Evolutionary conservation across 2,113 vertebrate species (phyloP).

Genomic region (Channa maculata): DNA sequence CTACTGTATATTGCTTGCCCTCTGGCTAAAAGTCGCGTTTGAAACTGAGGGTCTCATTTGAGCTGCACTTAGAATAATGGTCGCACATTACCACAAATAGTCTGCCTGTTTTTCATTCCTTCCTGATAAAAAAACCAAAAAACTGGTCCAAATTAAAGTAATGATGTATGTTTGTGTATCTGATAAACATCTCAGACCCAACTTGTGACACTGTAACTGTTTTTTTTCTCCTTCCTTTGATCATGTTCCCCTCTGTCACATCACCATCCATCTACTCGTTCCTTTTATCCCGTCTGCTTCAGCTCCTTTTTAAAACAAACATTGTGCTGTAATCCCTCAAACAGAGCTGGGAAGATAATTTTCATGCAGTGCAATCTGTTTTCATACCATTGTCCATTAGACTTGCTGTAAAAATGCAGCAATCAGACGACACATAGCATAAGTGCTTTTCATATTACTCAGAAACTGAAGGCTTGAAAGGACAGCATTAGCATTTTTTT

Average conservation of each 20-base stretch:
- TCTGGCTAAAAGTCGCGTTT: slow-evolving; percentile 37
- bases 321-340: slow-evolving; percentile 9
- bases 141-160: slow-evolving; percentile 31
- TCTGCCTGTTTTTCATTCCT: slow-evolving; percentile 30
- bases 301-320: slow-evolving; percentile 7
- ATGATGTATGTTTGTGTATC: slow-evolving; percentile 29
- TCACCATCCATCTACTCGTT: slow-evolving; percentile 4
- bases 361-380: slow-evolving; percentile 6
- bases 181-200: slow-evolving; percentile 43
- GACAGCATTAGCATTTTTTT: neutral
- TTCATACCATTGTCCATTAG: slow-evolving; percentile 15
- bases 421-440: slow-evolving; percentile 22
- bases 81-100: slow-evolving; percentile 1
- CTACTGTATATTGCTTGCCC: neutral
- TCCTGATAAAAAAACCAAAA: slow-evolving; percentile 27
- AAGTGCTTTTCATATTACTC: neutral
- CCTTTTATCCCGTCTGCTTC: slow-evolving; percentile 12
- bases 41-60: slow-evolving; percentile 8
- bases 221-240: slow-evolving; percentile 22
- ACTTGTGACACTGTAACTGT: slow-evolving; percentile 43
- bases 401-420: slow-evolving; percentile 15
- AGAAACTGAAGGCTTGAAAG: neutral
- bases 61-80: slow-evolving; percentile 4
- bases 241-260: neutral
- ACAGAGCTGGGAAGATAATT: slow-evolving; percentile 26